Base-by-base conservation (phyloP, 2,888 invertebrate species). In the Sinotaia quadrata region DNA sequence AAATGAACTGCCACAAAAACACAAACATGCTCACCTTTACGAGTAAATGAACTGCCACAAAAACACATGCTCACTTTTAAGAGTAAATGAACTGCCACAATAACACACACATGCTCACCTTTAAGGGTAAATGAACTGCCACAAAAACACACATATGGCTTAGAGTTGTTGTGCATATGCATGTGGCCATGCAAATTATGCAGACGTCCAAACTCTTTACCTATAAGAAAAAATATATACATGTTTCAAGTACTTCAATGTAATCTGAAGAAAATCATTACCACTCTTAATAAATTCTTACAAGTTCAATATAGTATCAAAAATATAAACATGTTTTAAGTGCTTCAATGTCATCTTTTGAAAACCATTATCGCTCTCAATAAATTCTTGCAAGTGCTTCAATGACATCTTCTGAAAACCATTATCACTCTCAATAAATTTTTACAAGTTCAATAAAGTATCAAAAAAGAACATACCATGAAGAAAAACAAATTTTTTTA, bases 131-230 rank as follows among this genome's bases (percentile, higher is more conserved):
- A 89, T 3, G 87, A 84, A 62, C 86, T 85, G 21, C 87, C 87
- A 81, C 89, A 89, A 67, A 86, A 83, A 66, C 89, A 89, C 31
- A 82, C 76, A 68, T 85, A 86, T 15, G 88, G 88, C 72, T 88
- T 88, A 51, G 81, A 79, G 59, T 87, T 84, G 49, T 83, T 83
- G 75, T 89, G 89, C 75, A 88, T 85, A 51, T 88, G 87, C 83
- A 88, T 85, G 72, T 89, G 89, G 18, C 87, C 88, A 63, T 88
- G 87, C 1, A 89, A 80, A 70, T 88, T 89, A 70, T 88, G 88
- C 8, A 85, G 80, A 36, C 89, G 78, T 7, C 87, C 87, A 79
- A 89, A 86, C 68, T 86, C 84, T 70, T 88, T 88, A 18, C 85
- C 87, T 87, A 76, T 0, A 74, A 74, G 31, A 24, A 0, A 34